These are phyloP conservation scores for Eupithecia tripunctaria DNA, from an alignment of 2,888 invertebrate species.

Conservation along the genomic window DNA sequence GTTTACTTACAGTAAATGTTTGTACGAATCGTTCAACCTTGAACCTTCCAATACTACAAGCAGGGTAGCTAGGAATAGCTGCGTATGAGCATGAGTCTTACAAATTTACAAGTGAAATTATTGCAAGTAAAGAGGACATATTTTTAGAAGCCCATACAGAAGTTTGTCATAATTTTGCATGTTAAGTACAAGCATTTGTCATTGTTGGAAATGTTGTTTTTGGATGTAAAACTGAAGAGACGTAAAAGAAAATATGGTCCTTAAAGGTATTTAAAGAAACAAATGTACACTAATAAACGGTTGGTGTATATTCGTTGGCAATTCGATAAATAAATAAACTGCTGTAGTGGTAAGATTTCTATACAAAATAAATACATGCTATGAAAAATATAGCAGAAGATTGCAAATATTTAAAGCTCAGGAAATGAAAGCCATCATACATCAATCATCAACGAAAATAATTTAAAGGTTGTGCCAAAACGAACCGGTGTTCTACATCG, in stretches of 20 bases:
- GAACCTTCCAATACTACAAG: conserved; percentile 44
- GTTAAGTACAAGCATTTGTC: conserved; percentile 28
- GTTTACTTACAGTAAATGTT: conserved; percentile 49
- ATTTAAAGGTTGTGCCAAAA: conserved; percentile 35
- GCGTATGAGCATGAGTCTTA: conserved; percentile 27
- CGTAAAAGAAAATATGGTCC: neutral
- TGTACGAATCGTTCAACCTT: conserved; percentile 49
- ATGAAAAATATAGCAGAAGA: neutral
- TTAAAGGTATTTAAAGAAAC: neutral
- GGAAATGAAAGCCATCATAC: conserved; percentile 33
- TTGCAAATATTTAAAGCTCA: conserved; percentile 11
- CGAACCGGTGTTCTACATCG: conserved; percentile 28
- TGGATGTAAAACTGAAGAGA: conserved; percentile 8
- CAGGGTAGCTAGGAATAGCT: conserved; percentile 46
- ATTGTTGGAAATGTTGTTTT: conserved; percentile 27
- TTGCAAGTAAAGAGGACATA: conserved; percentile 30
- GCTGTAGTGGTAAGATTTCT: neutral
- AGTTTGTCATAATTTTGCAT: conserved; percentile 40
- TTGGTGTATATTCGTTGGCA: neutral
- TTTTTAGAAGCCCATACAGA: conserved; percentile 32
- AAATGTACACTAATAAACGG: neutral
- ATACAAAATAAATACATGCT: neutral
- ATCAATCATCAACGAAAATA: conserved; percentile 38
- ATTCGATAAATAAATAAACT: neutral
- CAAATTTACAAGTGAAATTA: conserved; percentile 42